Percentiles rank a stretch among this genome's conserved stretches.
phyloP scores from a whole-genome alignment of 2,113 vertebrate genomes.

The Eudorcas thomsonii region DNA sequence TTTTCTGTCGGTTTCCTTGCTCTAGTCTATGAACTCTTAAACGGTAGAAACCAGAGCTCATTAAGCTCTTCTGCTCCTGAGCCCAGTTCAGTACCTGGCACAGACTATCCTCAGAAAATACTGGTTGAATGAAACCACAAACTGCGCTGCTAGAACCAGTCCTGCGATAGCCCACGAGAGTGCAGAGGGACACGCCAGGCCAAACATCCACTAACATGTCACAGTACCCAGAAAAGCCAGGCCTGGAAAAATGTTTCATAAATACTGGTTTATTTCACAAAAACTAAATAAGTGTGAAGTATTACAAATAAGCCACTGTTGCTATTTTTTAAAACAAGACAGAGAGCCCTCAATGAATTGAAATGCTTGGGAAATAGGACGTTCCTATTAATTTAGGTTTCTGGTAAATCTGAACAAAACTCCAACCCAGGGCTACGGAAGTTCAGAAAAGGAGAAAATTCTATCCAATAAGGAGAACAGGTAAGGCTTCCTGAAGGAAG shows the following conservation, averaged over 20 bases:
- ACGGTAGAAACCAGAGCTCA: not conserved
- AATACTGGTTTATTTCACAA: not conserved
- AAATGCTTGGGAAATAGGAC: not conserved
- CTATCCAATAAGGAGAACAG: not conserved
- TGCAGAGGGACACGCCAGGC: too few species aligned
- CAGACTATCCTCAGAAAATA: not conserved
- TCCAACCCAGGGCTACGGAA: not conserved
- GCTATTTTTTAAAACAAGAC: not conserved
- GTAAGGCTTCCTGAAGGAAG: not conserved
- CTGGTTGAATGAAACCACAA: not conserved
- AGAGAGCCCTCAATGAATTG: not conserved
- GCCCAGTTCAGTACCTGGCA: not conserved
- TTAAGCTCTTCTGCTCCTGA: rapidly evolving
- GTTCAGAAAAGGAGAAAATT: not conserved
- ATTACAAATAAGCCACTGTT: not conserved
- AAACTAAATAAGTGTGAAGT: not conserved
- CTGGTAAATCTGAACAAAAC: not conserved
- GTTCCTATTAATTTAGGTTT: not conserved
- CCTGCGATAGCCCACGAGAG: not conserved
- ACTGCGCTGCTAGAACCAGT: not conserved
- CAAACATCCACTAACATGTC: not conserved
- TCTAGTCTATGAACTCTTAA: not conserved
- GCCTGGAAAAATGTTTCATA: not conserved
- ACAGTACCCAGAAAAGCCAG: not conserved
- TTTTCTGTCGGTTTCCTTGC: rapidly evolving